phyloP scores from a whole-genome alignment of 2,113 vertebrate species.

The Psephotus haematonotus region DNA sequence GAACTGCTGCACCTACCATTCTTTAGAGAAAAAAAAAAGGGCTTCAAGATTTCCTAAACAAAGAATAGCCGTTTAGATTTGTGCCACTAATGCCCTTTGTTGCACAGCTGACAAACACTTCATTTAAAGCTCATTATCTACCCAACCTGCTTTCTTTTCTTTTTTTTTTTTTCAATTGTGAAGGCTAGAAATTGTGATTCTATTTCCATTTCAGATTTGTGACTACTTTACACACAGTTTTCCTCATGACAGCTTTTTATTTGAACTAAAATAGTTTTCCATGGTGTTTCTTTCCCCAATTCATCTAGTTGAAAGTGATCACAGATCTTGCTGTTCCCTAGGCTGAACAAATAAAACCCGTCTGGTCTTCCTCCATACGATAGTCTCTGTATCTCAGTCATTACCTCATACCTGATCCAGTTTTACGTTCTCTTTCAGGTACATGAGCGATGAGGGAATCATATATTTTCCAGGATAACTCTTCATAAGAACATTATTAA shows the following conservation, averaged over 20 bases:
- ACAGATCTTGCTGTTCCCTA: background rate
- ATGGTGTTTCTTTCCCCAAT: background rate
- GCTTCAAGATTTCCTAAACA: background rate
- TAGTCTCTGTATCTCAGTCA: background rate
- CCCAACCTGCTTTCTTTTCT: background rate
- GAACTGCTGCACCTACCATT: background rate
- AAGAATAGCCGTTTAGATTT: background rate
- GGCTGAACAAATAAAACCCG: background rate
- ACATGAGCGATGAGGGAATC: background rate
- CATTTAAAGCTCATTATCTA: background rate
- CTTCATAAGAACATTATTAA: background rate
- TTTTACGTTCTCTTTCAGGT: background rate
- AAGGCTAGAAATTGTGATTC: background rate
- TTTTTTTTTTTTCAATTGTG: accelerated
- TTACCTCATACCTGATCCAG: background rate
- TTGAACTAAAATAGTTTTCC: background rate
- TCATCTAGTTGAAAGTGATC: background rate
- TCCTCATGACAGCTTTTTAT: background rate
- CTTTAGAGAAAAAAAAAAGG: background rate
- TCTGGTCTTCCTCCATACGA: background rate
- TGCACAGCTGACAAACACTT: background rate
- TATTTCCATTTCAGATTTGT: background rate
- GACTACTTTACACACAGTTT: background rate
- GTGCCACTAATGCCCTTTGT: background rate
- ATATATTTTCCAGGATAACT: background rate